phyloP scores from a whole-genome alignment of 2,797 vertebrate species.

The Cetoscarus ocellatus region DNA sequence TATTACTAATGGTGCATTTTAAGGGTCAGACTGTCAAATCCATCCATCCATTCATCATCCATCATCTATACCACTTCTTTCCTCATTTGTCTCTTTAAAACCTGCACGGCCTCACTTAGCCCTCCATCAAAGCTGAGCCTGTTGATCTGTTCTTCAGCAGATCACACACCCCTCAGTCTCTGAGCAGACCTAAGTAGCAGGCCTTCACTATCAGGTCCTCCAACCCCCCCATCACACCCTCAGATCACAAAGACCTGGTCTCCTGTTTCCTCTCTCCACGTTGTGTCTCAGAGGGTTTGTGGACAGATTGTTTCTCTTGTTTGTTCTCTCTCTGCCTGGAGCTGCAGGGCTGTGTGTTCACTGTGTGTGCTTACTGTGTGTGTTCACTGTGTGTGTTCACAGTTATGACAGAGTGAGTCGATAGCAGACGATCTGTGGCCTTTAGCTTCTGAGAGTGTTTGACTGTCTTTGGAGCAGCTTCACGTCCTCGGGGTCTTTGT shows the following conservation, averaged over 20 bases:
- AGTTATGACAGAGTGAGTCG: slow-evolving; percentile 54
- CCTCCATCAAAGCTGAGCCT: no score
- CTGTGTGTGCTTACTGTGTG: no score
- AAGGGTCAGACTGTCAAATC: no score
- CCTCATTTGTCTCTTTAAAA: no score
- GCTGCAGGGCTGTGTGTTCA: no score
- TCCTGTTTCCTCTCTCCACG: slow-evolving; percentile 53
- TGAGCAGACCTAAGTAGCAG: no score
- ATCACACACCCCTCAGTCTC: no score
- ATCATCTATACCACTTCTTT: no score
- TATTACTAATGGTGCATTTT: no score
- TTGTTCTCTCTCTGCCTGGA: slow-evolving; percentile 63
- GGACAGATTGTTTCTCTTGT: slow-evolving; percentile 85
- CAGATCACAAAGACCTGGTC: slow-evolving; percentile 11
- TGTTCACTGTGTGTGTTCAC: slow-evolving; percentile 57
- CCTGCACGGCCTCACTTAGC: no score
- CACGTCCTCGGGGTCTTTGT: slow-evolving; percentile 20
- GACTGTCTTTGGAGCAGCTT: slow-evolving; percentile 24
- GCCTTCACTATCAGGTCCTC: slow-evolving; percentile 48
- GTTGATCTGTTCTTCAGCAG: no score
- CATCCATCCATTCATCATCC: no score
- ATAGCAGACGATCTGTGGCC: slow-evolving; percentile 44
- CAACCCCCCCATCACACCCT: neutral
- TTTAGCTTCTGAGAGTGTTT: slow-evolving; percentile 45
- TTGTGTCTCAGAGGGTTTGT: slow-evolving; percentile 74